Percentiles rank a stretch among this genome's conserved stretches.
Conservation (phyloP, 2,888 invertebrate species). For the Dascillus cervinus region DNA sequence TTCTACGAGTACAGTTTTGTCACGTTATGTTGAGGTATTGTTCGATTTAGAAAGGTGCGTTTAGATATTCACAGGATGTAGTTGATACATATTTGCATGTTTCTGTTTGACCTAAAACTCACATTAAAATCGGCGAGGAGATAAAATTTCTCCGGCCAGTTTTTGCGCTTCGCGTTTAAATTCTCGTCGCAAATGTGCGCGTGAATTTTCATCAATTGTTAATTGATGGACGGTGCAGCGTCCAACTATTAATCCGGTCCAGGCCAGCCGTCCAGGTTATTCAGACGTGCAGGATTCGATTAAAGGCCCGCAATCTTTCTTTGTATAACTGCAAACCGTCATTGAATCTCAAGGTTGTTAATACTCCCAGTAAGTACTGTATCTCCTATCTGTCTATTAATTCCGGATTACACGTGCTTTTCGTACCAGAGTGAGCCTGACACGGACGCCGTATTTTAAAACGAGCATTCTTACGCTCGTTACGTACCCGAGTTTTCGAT, state of each 20-base stretch:
- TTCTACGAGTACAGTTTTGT: slow-evolving; percentile 17
- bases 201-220: too few relatives aligned
- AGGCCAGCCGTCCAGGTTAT: too few relatives aligned
- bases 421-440: slow-evolving; percentile 22
- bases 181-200: too few relatives aligned
- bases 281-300: too few relatives aligned
- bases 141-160: too few relatives aligned
- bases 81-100: slow-evolving; percentile 4
- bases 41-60: slow-evolving; percentile 16
- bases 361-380: slow-evolving; percentile 10
- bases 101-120: slow-evolving; percentile 1
- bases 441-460: slow-evolving; percentile 17
- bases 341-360: slow-evolving; percentile 11
- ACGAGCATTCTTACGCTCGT: too few relatives aligned
- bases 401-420: slow-evolving; percentile 18
- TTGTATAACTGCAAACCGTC: slow-evolving; percentile 3
- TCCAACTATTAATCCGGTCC: too few relatives aligned
- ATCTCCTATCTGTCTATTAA: slow-evolving; percentile 18
- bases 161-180: too few relatives aligned
- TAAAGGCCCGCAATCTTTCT: slow-evolving; percentile 2
- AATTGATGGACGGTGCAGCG: too few relatives aligned
- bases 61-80: slow-evolving; percentile 11
- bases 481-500: too few relatives aligned
- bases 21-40: slow-evolving; percentile 13
- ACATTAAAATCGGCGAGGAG: too few relatives aligned